Conservation (phyloP, 1,140 invertebrate species). For the Drosophila bocki region DNA sequence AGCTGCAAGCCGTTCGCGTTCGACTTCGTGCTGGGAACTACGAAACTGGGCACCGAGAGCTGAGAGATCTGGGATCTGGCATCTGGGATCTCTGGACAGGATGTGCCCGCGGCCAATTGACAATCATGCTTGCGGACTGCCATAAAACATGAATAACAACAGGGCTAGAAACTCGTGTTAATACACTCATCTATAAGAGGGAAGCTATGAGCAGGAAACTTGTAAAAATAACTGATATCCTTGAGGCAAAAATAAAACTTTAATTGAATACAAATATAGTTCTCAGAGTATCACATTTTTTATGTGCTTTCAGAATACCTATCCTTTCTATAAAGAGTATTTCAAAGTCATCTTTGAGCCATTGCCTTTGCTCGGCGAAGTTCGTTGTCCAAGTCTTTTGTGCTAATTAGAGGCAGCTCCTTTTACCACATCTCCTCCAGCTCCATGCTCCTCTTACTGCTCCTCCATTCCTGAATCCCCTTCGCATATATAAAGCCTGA, state of each 20-base stretch:
- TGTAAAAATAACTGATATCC: background rate
- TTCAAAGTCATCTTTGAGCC: background rate
- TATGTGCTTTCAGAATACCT: background rate
- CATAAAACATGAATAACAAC: constrained; percentile 22
- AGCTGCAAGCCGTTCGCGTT: constrained; percentile 68
- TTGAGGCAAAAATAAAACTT: background rate
- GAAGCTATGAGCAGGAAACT: background rate
- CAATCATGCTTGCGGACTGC: constrained; percentile 57
- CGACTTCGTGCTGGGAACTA: constrained; percentile 27
- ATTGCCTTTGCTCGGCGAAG: background rate
- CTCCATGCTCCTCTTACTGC: background rate
- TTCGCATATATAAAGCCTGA: constrained; percentile 28
- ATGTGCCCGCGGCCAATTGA: constrained; percentile 70
- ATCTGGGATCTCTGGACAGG: constrained; percentile 53
- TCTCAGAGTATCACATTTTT: background rate
- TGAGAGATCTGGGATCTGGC: constrained; percentile 26
- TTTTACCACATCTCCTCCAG: background rate
- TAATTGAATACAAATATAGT: background rate
- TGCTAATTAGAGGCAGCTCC: constrained; percentile 49
- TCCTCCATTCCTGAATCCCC: background rate
- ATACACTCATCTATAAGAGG: constrained; percentile 6
- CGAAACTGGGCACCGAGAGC: background rate
- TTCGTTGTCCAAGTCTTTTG: constrained; percentile 68
- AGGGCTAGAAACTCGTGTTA: constrained; percentile 1
- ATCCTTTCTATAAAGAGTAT: constrained; percentile 2